phyloP scores from a whole-genome alignment of 2,797 vertebrate genomes.

The Thaleichthys pacificus region DNA sequence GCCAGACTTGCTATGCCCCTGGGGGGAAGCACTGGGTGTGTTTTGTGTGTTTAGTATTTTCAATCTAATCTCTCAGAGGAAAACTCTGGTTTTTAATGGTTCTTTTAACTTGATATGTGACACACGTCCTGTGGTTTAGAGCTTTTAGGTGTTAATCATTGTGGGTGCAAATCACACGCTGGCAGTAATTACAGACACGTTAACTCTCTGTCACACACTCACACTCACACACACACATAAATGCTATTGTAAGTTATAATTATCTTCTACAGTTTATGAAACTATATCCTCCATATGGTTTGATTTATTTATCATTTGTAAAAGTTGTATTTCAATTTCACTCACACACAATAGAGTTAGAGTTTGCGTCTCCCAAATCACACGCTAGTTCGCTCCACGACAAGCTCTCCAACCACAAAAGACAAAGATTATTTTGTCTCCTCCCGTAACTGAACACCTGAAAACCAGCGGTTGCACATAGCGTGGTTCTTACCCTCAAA shows the following conservation, averaged over 20 bases:
- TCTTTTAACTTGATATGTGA: slow-evolving; percentile 64
- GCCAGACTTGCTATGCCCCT: no score
- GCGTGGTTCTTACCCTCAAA: not conserved
- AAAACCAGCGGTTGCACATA: not conserved
- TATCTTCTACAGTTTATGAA: slow-evolving; percentile 46
- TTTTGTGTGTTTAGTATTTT: slow-evolving; percentile 42
- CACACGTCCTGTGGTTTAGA: slow-evolving; percentile 59
- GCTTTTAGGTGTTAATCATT: slow-evolving; percentile 61
- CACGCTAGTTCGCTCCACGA: slow-evolving; percentile 38
- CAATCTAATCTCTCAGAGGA: slow-evolving; percentile 21
- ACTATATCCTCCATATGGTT: slow-evolving; percentile 46
- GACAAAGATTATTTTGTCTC: not conserved
- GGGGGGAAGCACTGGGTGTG: slow-evolving; percentile 22
- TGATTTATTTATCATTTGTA: slow-evolving; percentile 55
- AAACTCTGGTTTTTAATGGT: slow-evolving; percentile 36
- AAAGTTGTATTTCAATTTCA: slow-evolving; percentile 55
- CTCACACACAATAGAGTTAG: slow-evolving; percentile 41
- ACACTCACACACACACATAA: slow-evolving; percentile 27
- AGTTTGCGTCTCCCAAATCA: slow-evolving; percentile 35
- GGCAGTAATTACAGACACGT: slow-evolving; percentile 62
- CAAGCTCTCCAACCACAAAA: slow-evolving; percentile 20
- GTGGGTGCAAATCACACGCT: slow-evolving; percentile 45
- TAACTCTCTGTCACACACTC: slow-evolving; percentile 31
- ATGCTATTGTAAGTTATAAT: slow-evolving; percentile 52
- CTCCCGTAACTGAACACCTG: not conserved